phyloP scores from a whole-genome alignment of 2,113 vertebrate species.

The Dolichallabes microphthalmus region DNA sequence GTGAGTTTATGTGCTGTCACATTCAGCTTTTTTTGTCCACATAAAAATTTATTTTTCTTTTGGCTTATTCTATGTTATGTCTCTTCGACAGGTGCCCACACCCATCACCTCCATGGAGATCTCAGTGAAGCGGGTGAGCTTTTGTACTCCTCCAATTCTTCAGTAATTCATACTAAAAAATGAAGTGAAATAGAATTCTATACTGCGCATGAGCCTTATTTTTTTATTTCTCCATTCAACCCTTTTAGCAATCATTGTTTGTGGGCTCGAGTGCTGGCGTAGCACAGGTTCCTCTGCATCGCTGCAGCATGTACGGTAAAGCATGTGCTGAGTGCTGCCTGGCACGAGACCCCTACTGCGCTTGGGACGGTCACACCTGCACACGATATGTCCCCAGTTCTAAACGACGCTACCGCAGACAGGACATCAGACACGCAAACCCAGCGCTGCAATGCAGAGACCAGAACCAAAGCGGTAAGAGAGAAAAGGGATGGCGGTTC shows the following conservation, averaged over 20 bases:
- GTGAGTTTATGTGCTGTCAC: constrained; percentile 50
- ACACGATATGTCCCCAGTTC: constrained; percentile 71
- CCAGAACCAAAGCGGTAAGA: constrained; percentile 82
- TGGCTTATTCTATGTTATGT: neutral
- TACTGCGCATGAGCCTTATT: neutral
- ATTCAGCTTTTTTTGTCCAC: neutral
- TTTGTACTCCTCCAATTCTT: neutral
- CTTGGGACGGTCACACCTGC: constrained; percentile 87
- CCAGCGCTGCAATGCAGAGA: constrained; percentile 85
- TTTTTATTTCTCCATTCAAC: neutral
- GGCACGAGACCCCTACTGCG: constrained; percentile 91
- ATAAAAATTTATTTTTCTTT: neutral
- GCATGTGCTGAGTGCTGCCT: constrained; percentile 93
- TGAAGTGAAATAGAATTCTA: neutral
- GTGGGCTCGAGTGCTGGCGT: constrained; percentile 82
- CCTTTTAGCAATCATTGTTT: constrained; percentile 81
- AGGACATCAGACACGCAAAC: constrained; percentile 79
- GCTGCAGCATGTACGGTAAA: constrained; percentile 83
- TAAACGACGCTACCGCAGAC: constrained; percentile 82
- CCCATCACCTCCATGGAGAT: constrained; percentile 90
- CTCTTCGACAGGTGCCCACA: constrained; percentile 73
- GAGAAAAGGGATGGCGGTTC: neutral
- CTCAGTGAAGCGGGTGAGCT: constrained; percentile 88
- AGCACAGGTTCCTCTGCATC: constrained; percentile 84
- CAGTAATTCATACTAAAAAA: too few species aligned